Evolutionary conservation across 2,797 vertebrate species (phyloP).

Genomic region (Leucoraja ocellata): DNA sequence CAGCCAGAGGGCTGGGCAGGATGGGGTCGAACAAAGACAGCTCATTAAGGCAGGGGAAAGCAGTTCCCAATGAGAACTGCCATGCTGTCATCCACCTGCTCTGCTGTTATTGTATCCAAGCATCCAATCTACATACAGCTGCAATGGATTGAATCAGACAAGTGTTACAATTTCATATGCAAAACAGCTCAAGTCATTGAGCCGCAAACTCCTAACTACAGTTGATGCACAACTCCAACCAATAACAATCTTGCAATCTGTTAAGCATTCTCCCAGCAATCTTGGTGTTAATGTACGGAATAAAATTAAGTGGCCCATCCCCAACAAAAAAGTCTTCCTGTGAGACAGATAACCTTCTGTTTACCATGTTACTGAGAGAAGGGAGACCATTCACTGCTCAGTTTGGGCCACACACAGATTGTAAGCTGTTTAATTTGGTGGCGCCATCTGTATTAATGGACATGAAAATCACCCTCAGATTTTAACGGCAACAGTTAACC

Average conservation of each 20-base stretch:
- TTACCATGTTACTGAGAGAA: background rate
- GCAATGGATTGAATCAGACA: background rate
- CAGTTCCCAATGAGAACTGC: background rate
- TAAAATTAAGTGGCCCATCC: background rate
- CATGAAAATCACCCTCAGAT: background rate
- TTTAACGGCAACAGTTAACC: background rate
- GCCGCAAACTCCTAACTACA: background rate
- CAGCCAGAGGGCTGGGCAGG: constrained; percentile 2
- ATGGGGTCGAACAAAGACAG: background rate
- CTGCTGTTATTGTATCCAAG: background rate
- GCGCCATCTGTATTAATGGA: background rate
- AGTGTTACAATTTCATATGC: background rate
- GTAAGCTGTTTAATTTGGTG: background rate
- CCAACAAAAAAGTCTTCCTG: background rate
- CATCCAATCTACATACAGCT: constrained; percentile 21
- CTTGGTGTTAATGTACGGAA: background rate
- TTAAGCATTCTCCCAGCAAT: background rate
- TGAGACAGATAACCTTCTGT: background rate
- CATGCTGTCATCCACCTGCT: background rate
- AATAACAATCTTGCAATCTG: background rate
- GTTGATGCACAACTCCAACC: too few relatives aligned
- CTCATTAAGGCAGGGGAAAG: background rate
- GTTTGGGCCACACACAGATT: background rate
- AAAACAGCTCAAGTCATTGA: background rate
- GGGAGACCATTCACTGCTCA: background rate